phyloP scores from a whole-genome alignment of 2,888 invertebrate genomes.

The Caenorhabditis sp. region DNA sequence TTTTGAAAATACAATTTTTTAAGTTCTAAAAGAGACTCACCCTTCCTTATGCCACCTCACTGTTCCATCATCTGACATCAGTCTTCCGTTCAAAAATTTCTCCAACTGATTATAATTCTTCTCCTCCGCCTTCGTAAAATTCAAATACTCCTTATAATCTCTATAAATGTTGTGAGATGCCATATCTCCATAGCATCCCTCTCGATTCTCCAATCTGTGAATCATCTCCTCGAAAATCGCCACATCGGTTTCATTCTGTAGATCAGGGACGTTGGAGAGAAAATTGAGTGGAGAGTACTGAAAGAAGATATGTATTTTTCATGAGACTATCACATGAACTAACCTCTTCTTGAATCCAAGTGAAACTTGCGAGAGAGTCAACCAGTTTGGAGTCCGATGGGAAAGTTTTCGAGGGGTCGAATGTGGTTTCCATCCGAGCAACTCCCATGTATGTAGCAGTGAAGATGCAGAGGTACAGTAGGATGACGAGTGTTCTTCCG shows the following conservation, averaged over 20 bases:
- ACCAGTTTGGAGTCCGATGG: slow-evolving; percentile 78
- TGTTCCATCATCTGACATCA: slow-evolving; percentile 71
- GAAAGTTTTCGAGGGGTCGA: slow-evolving; percentile 81
- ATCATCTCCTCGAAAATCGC: slow-evolving; percentile 71
- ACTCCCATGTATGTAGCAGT: slow-evolving; percentile 72
- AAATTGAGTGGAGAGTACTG: slow-evolving; percentile 80
- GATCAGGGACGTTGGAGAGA: slow-evolving; percentile 75
- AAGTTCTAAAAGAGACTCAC: too few species aligned
- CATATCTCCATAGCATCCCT: slow-evolving; percentile 68
- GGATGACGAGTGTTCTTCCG: slow-evolving; percentile 66
- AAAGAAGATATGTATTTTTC: slow-evolving; percentile 7
- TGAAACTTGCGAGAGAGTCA: slow-evolving; percentile 71
- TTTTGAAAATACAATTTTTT: too few species aligned
- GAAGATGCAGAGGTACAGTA: slow-evolving; percentile 69
- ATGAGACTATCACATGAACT: slow-evolving; percentile 26
- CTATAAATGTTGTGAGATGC: slow-evolving; percentile 73
- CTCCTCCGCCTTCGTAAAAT: slow-evolving; percentile 23
- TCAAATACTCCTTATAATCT: slow-evolving; percentile 68
- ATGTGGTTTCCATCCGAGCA: slow-evolving; percentile 73
- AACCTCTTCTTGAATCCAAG: slow-evolving; percentile 74
- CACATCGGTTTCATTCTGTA: slow-evolving; percentile 65
- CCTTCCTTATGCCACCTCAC: slow-evolving; percentile 68
- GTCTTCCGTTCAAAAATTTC: slow-evolving; percentile 64
- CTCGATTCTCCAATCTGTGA: slow-evolving; percentile 67
- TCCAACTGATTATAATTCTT: slow-evolving; percentile 60